Conservation (phyloP, 2,797 vertebrate genomes). For the Chaetodon trifasciatus region DNA sequence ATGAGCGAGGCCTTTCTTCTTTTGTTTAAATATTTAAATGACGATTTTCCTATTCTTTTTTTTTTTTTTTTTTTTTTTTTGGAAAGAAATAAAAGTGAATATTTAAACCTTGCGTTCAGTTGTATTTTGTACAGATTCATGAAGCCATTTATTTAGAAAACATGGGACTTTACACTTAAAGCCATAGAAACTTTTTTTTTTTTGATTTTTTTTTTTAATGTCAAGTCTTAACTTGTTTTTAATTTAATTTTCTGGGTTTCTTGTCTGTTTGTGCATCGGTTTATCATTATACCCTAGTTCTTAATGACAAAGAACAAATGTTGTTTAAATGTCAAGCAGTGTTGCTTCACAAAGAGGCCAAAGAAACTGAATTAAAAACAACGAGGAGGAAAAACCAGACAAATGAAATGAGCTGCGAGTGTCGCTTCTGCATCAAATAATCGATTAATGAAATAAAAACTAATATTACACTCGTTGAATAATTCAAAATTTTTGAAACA, state of each 20-base stretch:
- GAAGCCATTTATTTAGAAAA: not conserved
- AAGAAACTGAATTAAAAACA: not conserved
- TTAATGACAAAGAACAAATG: not conserved
- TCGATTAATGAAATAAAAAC: not conserved
- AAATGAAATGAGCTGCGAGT: not conserved
- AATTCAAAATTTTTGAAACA: not conserved
- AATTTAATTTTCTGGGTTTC: not conserved
- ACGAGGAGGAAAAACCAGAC: not conserved
- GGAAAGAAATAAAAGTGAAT: slow-evolving; percentile 80
- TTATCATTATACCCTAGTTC: not conserved
- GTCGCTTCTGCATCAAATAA: not conserved
- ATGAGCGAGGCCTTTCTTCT: slow-evolving; percentile 26
- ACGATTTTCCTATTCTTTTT: slow-evolving; percentile 76
- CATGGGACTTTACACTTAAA: not conserved
- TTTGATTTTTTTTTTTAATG: not conserved
- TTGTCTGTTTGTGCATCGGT: not conserved
- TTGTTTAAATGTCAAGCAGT: not conserved
- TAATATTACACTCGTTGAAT: not conserved
- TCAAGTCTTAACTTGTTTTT: not conserved
- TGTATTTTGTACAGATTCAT: slow-evolving; percentile 50
- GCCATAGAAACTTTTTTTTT: not conserved
- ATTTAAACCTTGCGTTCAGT: slow-evolving; percentile 70
- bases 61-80: slow-evolving; percentile 19
- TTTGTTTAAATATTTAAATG: slow-evolving; percentile 81
- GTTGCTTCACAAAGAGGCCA: not conserved